Evolutionary conservation across 2,888 invertebrate genomes (phyloP).

Genomic region (Drosophila sordidula): DNA sequence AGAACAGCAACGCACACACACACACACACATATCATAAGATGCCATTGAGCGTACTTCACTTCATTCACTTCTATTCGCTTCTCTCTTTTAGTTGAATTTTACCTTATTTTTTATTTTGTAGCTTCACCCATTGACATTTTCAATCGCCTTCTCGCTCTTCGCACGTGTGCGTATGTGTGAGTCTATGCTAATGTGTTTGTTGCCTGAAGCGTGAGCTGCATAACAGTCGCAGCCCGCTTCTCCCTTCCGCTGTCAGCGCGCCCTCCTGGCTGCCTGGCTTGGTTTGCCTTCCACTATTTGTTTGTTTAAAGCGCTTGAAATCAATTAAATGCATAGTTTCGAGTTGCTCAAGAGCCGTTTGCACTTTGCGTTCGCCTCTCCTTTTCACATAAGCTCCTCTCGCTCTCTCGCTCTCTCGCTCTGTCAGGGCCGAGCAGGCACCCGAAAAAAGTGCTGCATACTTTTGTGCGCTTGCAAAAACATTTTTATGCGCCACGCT

Average conservation of each 20-base stretch:
- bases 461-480: slow-evolving; percentile 62
- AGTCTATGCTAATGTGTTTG: slow-evolving; percentile 66
- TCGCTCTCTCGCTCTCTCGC: neutral
- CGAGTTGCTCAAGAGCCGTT: slow-evolving; percentile 58
- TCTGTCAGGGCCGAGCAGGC: slow-evolving; percentile 13
- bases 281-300: slow-evolving; percentile 25
- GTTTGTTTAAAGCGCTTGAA: slow-evolving; percentile 69
- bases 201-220: slow-evolving; percentile 58
- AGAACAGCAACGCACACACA: slow-evolving; percentile 19
- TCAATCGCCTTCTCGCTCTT: slow-evolving; percentile 2
- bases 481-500: slow-evolving; percentile 74
- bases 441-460: slow-evolving; percentile 49
- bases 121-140: slow-evolving; percentile 36
- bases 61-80: neutral
- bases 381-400: neutral
- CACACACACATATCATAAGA: slow-evolving; percentile 13
- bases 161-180: neutral
- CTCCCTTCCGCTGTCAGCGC: neutral
- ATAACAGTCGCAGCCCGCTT: slow-evolving; percentile 13
- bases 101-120: slow-evolving; percentile 21
- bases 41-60: slow-evolving; percentile 16
- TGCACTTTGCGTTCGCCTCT: slow-evolving; percentile 31
- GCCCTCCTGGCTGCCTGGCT: neutral
- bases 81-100: slow-evolving; percentile 4
- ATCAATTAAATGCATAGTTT: slow-evolving; percentile 81